These are phyloP conservation scores for Tapirus indicus DNA, from an alignment of 2,797 vertebrate genomes.

Conservation along the genomic window DNA sequence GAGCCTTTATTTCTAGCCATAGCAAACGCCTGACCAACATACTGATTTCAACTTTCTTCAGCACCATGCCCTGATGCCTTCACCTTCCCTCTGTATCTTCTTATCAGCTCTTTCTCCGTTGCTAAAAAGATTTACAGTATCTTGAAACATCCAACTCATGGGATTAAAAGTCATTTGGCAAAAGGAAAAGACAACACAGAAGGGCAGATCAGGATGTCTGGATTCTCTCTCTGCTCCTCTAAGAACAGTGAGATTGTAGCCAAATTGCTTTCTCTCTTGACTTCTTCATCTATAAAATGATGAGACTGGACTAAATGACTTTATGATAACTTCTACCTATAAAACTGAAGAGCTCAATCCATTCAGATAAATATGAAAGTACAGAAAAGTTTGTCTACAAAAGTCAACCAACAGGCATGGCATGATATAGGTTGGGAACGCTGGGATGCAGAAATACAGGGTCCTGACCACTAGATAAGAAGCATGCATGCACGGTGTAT, in stretches of 20 bases:
- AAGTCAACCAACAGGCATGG: not conserved
- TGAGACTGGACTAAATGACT: not conserved
- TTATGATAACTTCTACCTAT: not conserved
- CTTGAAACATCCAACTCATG: not conserved
- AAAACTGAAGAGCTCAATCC: not conserved
- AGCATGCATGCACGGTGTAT: not conserved
- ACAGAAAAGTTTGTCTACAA: not conserved
- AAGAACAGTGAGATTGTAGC: not conserved
- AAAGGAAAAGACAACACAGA: not conserved
- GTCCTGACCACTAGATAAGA: not conserved
- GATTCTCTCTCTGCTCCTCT: not conserved
- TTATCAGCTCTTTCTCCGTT: not conserved
- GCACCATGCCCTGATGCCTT: not conserved
- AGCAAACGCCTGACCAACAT: slow-evolving; percentile 12
- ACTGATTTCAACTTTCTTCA: slow-evolving; percentile 7
- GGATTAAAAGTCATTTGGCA: not conserved
- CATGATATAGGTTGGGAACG: not conserved
- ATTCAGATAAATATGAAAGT: not conserved
- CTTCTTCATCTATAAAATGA: not conserved
- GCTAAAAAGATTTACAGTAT: not conserved
- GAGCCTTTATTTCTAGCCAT: slow-evolving; percentile 63
- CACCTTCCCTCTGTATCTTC: not conserved
- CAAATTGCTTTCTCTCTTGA: not conserved
- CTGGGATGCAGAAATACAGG: not conserved
- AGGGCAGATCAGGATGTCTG: not conserved